Percentiles rank a stretch among this genome's conserved stretches.
phyloP scores from a whole-genome alignment of 2,113 vertebrate genomes.

The Connochaetes taurinus region DNA sequence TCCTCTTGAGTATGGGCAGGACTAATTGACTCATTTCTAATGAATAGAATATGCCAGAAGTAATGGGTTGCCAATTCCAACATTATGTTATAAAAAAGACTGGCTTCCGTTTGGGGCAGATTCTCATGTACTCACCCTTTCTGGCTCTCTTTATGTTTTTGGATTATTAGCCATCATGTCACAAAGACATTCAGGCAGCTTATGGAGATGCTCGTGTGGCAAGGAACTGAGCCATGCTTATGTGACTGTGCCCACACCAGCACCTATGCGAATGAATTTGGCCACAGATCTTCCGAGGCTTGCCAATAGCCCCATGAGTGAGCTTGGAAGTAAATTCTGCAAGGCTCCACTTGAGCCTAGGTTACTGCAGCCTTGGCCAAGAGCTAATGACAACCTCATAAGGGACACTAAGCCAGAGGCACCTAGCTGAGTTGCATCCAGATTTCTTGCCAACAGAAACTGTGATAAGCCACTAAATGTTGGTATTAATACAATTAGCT shows the following conservation, averaged over 20 bases:
- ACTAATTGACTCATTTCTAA: neutral
- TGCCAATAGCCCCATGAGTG: neutral
- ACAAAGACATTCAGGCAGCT: neutral
- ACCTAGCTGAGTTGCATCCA: neutral
- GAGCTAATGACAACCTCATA: neutral
- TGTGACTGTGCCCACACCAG: neutral
- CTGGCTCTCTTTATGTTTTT: neutral
- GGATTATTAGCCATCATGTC: neutral
- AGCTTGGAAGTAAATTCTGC: neutral
- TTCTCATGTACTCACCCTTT: neutral
- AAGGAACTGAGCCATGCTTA: neutral
- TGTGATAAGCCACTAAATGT: neutral
- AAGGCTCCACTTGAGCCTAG: neutral
- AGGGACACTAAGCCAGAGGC: neutral
- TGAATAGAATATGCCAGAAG: neutral
- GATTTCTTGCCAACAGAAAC: neutral
- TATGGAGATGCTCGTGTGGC: neutral
- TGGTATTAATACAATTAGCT: neutral
- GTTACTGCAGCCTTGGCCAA: neutral
- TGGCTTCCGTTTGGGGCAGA: neutral
- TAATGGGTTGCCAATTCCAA: neutral
- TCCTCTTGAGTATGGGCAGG: neutral
- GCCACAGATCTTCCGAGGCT: neutral
- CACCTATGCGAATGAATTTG: neutral
- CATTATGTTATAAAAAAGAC: neutral